These are phyloP conservation scores for Drosophila triauraria DNA, from an alignment of 1,140 invertebrate species.

Conservation along the genomic window DNA sequence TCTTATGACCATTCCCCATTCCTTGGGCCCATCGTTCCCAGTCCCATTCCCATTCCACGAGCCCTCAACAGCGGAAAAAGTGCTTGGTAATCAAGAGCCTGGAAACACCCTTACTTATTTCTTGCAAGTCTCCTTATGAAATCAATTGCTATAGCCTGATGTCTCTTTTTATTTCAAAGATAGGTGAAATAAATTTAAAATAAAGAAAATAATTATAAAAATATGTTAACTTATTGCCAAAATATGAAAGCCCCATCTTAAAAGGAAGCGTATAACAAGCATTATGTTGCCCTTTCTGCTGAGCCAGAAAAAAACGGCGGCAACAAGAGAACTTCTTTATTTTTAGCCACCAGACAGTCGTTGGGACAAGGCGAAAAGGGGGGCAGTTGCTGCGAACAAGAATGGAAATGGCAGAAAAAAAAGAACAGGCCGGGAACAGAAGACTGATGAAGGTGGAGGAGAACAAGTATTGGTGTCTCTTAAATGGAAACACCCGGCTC, in stretches of 20 bases:
- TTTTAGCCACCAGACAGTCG: slow-evolving; percentile 33
- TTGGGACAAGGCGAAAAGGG: background rate
- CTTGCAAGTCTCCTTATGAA: no score
- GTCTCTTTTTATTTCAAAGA: no score
- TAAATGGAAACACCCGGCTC: background rate
- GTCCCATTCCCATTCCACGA: slow-evolving; percentile 9
- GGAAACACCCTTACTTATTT: slow-evolving; percentile 13
- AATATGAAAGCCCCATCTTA: background rate
- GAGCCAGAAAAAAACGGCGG: slow-evolving; percentile 40
- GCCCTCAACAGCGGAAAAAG: slow-evolving; percentile 13
- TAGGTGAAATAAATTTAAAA: background rate
- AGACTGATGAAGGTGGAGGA: background rate
- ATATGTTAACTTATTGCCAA: background rate
- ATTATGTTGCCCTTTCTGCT: slow-evolving; percentile 53
- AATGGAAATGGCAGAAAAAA: slow-evolving; percentile 4
- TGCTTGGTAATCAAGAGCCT: background rate
- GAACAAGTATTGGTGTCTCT: background rate
- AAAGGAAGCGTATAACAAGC: slow-evolving; percentile 21
- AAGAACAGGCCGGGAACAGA: slow-evolving; percentile 7
- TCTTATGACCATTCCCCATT: slow-evolving; percentile 31
- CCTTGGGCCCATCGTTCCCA: slow-evolving; percentile 30
- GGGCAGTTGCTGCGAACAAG: slow-evolving; percentile 14
- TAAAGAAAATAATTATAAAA: background rate
- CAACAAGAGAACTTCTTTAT: slow-evolving; percentile 48
- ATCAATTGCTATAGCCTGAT: background rate